Conservation (phyloP, 2,888 invertebrate genomes). For the Chelonus formosanus region DNA sequence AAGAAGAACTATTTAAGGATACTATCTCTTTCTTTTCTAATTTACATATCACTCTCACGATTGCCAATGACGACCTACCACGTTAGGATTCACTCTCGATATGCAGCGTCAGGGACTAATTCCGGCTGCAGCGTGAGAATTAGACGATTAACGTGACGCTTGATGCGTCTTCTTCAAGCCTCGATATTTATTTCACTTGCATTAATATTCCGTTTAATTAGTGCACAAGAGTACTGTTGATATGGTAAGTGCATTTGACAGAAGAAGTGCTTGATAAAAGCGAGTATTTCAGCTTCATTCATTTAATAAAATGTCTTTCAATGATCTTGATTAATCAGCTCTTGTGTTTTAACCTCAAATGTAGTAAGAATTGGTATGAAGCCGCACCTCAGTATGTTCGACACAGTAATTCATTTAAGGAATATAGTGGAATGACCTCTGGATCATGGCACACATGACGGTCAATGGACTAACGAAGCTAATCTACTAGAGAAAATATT, state of each 20-base stretch:
- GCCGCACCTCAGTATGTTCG: slow-evolving; percentile 40
- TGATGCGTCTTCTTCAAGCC: not conserved
- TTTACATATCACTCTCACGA: slow-evolving; percentile 19
- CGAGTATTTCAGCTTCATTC: not conserved
- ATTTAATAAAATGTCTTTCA: too few relatives aligned
- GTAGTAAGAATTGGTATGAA: slow-evolving; percentile 1
- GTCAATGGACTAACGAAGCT: slow-evolving; percentile 26
- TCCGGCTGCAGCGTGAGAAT: slow-evolving; percentile 15
- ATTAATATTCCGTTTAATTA: too few relatives aligned
- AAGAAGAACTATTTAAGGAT: not conserved
- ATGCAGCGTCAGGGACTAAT: slow-evolving; percentile 15
- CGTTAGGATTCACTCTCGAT: slow-evolving; percentile 13
- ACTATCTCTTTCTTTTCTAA: slow-evolving; percentile 1
- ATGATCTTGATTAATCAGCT: not conserved
- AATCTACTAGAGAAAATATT: slow-evolving; percentile 22
- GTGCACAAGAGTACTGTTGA: too few relatives aligned
- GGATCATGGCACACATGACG: slow-evolving; percentile 21
- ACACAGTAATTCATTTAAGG: slow-evolving; percentile 44
- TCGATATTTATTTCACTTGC: too few relatives aligned
- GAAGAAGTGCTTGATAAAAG: slow-evolving; percentile 3
- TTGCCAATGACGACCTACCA: slow-evolving; percentile 19
- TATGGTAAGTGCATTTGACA: not conserved
- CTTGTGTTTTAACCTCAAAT: not conserved
- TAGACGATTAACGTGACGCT: not conserved
- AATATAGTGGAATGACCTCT: slow-evolving; percentile 30